These are phyloP conservation scores for Pristionchus arcanus DNA, from an alignment of 2,888 invertebrate species.

Conservation along the genomic window DNA sequence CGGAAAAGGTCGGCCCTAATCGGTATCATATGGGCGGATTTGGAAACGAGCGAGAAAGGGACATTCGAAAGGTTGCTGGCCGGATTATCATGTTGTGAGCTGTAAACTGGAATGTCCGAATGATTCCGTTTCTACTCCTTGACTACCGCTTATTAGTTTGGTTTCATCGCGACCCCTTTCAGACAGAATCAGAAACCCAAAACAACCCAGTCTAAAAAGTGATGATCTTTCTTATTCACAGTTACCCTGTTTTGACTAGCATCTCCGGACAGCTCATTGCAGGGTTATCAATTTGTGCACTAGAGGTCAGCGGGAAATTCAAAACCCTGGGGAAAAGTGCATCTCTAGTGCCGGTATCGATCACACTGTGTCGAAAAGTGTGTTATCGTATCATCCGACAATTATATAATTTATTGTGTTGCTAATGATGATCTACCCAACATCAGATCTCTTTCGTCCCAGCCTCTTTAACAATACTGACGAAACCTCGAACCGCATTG, in stretches of 20 bases:
- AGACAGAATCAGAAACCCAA: background rate
- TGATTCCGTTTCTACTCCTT: too few species aligned
- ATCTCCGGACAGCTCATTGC: background rate
- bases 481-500: too few species aligned
- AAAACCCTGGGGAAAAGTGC: background rate
- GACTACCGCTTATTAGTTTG: too few species aligned
- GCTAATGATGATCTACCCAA: background rate
- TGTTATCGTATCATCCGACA: background rate
- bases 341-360: background rate
- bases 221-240: background rate
- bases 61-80: background rate
- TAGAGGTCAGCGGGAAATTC: background rate
- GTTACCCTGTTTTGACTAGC: background rate
- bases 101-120: too few species aligned
- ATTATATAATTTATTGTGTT: background rate
- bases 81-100: background rate
- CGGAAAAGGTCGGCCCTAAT: background rate
- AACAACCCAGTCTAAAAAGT: background rate
- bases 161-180: too few species aligned
- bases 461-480: too few species aligned
- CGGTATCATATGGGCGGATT: constrained; percentile 11
- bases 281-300: background rate
- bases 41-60: background rate
- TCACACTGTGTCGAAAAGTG: too few species aligned
- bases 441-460: too few species aligned